Evolutionary conservation across 2,888 invertebrate genomes (phyloP).

Genomic region (Gasteruption jaculator): DNA sequence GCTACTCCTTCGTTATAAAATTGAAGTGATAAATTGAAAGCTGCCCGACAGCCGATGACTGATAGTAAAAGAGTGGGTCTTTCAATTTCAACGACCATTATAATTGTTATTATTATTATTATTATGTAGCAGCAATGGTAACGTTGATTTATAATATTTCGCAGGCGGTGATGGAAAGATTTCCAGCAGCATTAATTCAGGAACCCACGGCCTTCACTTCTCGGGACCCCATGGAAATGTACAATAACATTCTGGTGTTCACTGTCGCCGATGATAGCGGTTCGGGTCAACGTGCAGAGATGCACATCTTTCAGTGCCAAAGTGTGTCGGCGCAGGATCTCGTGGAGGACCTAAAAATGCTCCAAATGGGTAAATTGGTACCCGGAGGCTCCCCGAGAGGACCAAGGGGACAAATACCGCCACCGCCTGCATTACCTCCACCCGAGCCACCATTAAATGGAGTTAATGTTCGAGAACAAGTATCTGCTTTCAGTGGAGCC

Average conservation of each 20-base stretch:
- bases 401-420: constrained; percentile 51
- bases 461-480: constrained; percentile 55
- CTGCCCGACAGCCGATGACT: too few species aligned
- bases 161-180: constrained; percentile 94
- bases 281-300: constrained; percentile 73
- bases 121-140: neutral
- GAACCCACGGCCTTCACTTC: constrained; percentile 98
- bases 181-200: constrained; percentile 87
- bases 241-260: constrained; percentile 98
- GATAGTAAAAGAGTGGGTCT: neutral
- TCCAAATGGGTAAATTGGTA: constrained; percentile 56
- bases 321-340: constrained; percentile 77
- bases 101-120: neutral
- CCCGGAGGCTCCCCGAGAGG: constrained; percentile 43
- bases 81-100: constrained; percentile 4
- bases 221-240: constrained; percentile 92
- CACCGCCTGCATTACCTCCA: constrained; percentile 61
- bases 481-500: constrained; percentile 53
- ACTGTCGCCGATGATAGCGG: constrained; percentile 76
- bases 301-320: constrained; percentile 95
- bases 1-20: too few species aligned
- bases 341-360: constrained; percentile 76
- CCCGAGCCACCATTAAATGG: constrained; percentile 57
- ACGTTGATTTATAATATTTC: constrained; percentile 23
- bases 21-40: too few species aligned